These are phyloP conservation scores for Ptilodon capucinus DNA, from an alignment of 2,888 invertebrate genomes.

Conservation along the genomic window DNA sequence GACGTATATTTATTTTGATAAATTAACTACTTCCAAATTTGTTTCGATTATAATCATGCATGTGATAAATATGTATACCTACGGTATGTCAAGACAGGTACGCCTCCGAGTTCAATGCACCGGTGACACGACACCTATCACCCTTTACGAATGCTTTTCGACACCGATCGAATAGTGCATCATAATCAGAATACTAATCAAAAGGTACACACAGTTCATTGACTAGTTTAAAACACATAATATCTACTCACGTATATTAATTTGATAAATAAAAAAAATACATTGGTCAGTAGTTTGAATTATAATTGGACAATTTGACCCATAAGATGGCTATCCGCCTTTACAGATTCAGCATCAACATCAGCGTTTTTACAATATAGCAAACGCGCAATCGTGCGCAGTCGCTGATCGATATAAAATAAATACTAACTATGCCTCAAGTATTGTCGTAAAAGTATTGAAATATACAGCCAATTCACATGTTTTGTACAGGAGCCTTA, in stretches of 20 bases:
- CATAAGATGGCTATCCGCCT: not conserved
- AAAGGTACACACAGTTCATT: constrained; percentile 17
- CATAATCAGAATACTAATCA: constrained; percentile 19
- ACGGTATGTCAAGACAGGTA: constrained; percentile 30
- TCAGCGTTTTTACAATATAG: not conserved
- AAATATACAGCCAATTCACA: too few species aligned
- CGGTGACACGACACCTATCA: constrained; percentile 26
- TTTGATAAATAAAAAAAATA: too few species aligned
- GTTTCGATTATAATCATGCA: constrained; percentile 37
- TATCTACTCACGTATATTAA: constrained; percentile 5
- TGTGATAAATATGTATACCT: constrained; percentile 27
- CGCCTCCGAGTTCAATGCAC: constrained; percentile 47
- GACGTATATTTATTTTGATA: constrained; percentile 35
- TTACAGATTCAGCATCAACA: not conserved
- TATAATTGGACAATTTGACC: too few species aligned
- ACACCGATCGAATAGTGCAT: constrained; percentile 31
- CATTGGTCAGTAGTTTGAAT: too few species aligned
- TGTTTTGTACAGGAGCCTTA: too few species aligned
- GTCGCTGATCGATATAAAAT: too few species aligned
- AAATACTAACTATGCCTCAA: too few species aligned
- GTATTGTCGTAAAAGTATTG: too few species aligned
- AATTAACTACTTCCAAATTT: constrained; percentile 34
- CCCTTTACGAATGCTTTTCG: constrained; percentile 31
- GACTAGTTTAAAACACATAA: constrained; percentile 5
- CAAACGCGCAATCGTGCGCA: too few species aligned